Base-by-base conservation (phyloP, 1,140 invertebrate genomes). In the Drosophila kurseongensis region DNA sequence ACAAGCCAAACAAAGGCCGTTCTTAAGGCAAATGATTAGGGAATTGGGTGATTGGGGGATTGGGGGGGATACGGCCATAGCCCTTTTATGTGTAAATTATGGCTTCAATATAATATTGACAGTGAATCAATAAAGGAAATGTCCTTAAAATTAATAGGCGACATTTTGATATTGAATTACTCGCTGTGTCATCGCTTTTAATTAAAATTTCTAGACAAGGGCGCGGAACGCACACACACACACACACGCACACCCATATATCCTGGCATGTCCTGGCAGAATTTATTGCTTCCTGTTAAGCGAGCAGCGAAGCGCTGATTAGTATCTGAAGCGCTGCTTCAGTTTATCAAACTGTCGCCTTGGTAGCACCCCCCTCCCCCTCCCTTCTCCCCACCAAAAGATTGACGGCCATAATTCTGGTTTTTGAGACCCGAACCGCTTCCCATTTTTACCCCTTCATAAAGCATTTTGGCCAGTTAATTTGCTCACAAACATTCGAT, bases 121-220 rank as follows among this genome's bases (percentile, higher is more conserved):
- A 91, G 84, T 90, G 83, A 81, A 85, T 91, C 88, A 88, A 84
- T 91, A 90, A 84, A 85, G 89, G 89, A 91, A 91, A 91, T 91
- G 80, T 78, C 80, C 81, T 89, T 81, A 79, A 91, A 91, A 91
- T 91, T 91, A 91, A 91, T 91, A 88, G 89, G 75, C 89, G 84
- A 88, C 83, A 91, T 91, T 91, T 86, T 82, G 89, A 89, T 91
- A 91, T 91, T 75, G 78, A 91, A 91, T 91, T 91, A 91, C 89
- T 82, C 89, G 89, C 89, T 91, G 76, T 91, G 89, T 91, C 83
- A 91, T 91, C 89, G 89, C 85, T 89, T 91, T 91, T 91, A 91
- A 91, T 91, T 91, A 91, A 91, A 91, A 91, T 91, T 84, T 91
- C 78, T 73, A 89, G 84, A 89, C 84, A 72, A 83, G 71, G 79